A percentile compares a stretch with the other conserved stretches of the same genome.
These are phyloP conservation scores for Macaca mulatta DNA, from an alignment of 2,113 vertebrate genomes.

Conservation along the genomic window DNA sequence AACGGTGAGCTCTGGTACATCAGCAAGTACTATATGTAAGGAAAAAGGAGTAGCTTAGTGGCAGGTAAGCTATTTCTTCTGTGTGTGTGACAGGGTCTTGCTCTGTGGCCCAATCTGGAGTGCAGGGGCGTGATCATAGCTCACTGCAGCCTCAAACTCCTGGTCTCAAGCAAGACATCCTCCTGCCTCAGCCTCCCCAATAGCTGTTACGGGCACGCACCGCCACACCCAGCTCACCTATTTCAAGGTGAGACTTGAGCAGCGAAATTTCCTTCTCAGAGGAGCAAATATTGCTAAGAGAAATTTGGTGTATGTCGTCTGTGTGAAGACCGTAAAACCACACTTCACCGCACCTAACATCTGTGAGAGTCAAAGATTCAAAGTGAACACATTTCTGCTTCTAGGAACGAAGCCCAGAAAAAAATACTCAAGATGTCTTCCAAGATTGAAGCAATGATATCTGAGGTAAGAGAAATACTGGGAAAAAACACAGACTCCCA, in stretches of 20 bases:
- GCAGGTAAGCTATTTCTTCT: background rate
- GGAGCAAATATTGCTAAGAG: background rate
- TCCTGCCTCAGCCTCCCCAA: background rate
- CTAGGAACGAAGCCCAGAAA: background rate
- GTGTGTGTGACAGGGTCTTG: background rate
- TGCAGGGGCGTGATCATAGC: too few species aligned
- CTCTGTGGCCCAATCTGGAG: background rate
- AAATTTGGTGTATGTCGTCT: fast-evolving
- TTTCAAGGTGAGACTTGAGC: background rate
- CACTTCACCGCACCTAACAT: background rate
- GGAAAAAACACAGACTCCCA: background rate
- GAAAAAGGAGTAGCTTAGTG: background rate
- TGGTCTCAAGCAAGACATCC: background rate
- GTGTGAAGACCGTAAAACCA: background rate
- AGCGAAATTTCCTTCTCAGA: background rate
- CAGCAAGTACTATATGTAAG: background rate
- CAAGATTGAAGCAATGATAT: background rate
- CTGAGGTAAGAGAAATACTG: background rate
- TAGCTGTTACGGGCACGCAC: background rate
- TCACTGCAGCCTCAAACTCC: background rate
- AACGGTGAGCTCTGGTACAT: fast-evolving
- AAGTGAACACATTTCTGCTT: background rate
- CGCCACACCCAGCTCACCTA: background rate
- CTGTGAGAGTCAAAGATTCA: background rate
- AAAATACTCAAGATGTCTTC: background rate